Percentiles rank a stretch among this genome's conserved stretches.
phyloP scores from a whole-genome alignment of 2,113 vertebrate genomes.

The Orthonyx spaldingii region DNA sequence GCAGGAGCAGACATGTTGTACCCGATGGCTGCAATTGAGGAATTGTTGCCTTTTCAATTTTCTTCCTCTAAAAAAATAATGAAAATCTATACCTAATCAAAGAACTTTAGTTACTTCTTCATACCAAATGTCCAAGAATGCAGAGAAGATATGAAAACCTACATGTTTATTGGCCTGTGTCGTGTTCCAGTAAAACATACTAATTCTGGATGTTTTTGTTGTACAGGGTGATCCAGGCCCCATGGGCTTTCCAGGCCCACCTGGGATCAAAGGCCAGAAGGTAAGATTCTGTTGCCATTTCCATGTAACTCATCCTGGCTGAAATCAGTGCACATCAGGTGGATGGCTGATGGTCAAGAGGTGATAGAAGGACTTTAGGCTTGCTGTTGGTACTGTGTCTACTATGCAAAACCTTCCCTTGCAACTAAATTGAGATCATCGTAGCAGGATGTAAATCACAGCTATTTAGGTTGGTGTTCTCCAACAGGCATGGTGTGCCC shows the following conservation, averaged over 20 bases:
- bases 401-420: neutral
- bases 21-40: rapidly evolving
- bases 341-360: neutral
- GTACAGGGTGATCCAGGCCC: conserved; percentile 83
- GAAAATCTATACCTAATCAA: neutral
- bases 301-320: neutral
- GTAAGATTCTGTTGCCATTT: conserved; percentile 69
- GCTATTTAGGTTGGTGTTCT: neutral
- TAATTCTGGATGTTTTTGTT: neutral
- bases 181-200: neutral
- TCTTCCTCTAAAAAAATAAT: neutral
- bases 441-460: neutral
- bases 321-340: neutral
- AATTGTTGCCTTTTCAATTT: neutral
- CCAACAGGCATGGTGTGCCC: neutral
- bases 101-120: neutral
- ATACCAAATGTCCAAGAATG: neutral
- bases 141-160: neutral
- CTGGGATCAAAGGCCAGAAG: conserved; percentile 80
- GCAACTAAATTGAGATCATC: neutral
- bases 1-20: neutral
- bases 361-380: neutral
- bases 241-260: conserved; percentile 76
- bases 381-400: neutral
- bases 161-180: neutral